A percentile compares a stretch with the other conserved stretches of the same genome.
Conservation (phyloP, 2,113 vertebrate species). For the Mormyrus iriodes region DNA sequence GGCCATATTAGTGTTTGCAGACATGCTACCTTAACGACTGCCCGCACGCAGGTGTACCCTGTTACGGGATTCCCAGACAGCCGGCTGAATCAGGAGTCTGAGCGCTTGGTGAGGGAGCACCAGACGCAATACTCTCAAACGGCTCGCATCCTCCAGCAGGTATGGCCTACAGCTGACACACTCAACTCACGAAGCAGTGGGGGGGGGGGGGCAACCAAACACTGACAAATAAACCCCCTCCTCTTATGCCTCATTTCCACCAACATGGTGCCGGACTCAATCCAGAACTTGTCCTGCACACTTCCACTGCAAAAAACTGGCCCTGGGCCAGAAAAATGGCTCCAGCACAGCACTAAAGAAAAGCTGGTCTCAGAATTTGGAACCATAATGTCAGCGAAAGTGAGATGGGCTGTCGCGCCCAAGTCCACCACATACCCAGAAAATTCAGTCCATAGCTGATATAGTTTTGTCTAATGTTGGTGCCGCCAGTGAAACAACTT, state of each 20-base stretch:
- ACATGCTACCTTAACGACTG: neutral
- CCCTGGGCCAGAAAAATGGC: neutral
- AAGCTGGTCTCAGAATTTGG: neutral
- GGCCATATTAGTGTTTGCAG: neutral
- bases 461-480: neutral
- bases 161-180: constrained; percentile 30
- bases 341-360: neutral
- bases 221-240: too few species aligned
- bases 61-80: constrained; percentile 58
- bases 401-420: neutral
- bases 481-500: neutral
- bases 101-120: constrained; percentile 62
- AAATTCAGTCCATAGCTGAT: neutral
- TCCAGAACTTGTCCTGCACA: neutral
- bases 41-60: constrained; percentile 56
- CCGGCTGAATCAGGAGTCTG: constrained; percentile 49
- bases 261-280: neutral
- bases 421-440: neutral
- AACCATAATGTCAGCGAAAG: neutral
- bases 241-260: too few species aligned
- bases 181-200: neutral
- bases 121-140: constrained; percentile 49
- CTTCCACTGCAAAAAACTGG: neutral
- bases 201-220: neutral
- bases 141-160: constrained; percentile 67